A percentile compares a stretch with the other conserved stretches of the same genome.
These are phyloP conservation scores for Pipistrellus pygmaeus DNA, from an alignment of 2,797 vertebrate species.

Conservation along the genomic window DNA sequence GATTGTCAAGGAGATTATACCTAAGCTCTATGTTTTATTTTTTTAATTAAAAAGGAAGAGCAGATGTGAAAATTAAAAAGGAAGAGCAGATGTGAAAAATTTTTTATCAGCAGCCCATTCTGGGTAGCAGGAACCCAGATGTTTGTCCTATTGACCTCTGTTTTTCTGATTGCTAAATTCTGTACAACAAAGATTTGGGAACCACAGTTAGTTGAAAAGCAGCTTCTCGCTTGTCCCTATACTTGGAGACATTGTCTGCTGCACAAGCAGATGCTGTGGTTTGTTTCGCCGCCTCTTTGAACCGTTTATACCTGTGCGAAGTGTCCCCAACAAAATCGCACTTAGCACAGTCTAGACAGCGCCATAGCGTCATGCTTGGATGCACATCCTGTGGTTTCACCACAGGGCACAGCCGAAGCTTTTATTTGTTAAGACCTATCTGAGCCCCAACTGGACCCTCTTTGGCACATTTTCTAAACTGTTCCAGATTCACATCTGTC, in stretches of 20 bases:
- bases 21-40: background rate
- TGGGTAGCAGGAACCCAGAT: background rate
- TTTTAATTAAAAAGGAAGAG: background rate
- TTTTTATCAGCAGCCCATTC: background rate
- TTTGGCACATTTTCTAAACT: background rate
- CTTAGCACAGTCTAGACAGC: background rate
- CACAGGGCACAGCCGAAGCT: rapidly evolving
- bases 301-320: background rate
- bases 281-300: background rate
- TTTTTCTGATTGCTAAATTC: constrained; percentile 11
- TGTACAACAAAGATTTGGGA: background rate
- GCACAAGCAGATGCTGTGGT: rapidly evolving
- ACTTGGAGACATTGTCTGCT: background rate
- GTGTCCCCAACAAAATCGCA: background rate
- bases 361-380: rapidly evolving
- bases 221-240: rapidly evolving
- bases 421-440: background rate
- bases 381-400: background rate
- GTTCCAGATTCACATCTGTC: background rate
- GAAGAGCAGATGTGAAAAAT: background rate
- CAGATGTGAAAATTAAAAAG: background rate
- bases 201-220: background rate
- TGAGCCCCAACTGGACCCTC: background rate
- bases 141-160: background rate
- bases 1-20: background rate